Evolutionary conservation across 2,888 invertebrate genomes (phyloP).

Genomic region (Leptothorax acervorum): DNA sequence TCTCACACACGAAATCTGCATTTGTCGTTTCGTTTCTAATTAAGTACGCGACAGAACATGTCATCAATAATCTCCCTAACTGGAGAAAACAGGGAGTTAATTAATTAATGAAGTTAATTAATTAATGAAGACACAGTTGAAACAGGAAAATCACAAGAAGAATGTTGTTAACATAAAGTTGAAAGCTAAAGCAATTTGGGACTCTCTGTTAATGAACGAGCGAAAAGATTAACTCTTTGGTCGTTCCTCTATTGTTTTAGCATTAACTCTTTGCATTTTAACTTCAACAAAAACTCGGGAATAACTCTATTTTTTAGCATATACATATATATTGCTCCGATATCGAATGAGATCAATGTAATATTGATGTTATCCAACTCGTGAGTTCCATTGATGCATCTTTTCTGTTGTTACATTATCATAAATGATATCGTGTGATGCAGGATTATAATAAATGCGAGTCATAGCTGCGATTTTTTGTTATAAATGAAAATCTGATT

Average conservation of each 20-base stretch:
- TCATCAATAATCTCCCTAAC: not conserved
- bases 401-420: not conserved
- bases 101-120: not conserved
- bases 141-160: not conserved
- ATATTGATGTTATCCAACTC: not conserved
- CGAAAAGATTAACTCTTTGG: not conserved
- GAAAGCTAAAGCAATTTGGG: not conserved
- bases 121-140: not conserved
- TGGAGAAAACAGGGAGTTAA: not conserved
- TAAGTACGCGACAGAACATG: not conserved
- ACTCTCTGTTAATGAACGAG: not conserved
- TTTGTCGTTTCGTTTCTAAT: not conserved
- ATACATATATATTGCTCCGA: not conserved
- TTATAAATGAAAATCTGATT: not conserved
- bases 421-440: not conserved
- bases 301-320: not conserved
- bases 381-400: not conserved
- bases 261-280: not conserved
- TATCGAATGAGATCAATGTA: not conserved
- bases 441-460: constrained; percentile 6
- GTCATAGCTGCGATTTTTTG: not conserved
- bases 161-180: not conserved
- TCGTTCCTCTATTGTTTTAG: no score
- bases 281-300: not conserved
- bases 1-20: constrained; percentile 22